These are phyloP conservation scores for Sialia sialis DNA, from an alignment of 2,113 vertebrate species.

Conservation along the genomic window DNA sequence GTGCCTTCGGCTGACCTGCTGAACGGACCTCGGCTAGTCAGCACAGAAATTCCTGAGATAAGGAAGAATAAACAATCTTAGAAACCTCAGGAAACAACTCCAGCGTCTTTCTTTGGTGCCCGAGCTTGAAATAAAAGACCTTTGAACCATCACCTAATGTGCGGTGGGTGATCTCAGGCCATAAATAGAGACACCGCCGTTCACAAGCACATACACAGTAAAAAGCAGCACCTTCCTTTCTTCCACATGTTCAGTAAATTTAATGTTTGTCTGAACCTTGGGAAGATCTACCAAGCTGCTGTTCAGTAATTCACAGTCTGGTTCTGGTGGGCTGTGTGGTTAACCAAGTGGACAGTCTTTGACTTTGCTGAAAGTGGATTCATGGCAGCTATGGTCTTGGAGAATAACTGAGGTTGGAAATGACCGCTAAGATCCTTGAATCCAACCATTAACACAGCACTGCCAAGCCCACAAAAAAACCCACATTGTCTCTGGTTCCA, in stretches of 20 bases:
- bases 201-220: not conserved
- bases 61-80: too few species aligned
- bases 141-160: too few species aligned
- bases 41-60: too few species aligned
- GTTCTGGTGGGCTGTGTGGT: rapidly evolving
- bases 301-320: not conserved
- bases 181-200: too few species aligned
- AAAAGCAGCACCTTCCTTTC: not conserved
- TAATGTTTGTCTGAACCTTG: not conserved
- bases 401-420: not conserved
- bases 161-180: too few species aligned
- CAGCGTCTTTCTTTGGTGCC: too few species aligned
- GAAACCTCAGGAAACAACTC: too few species aligned
- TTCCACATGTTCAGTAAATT: not conserved
- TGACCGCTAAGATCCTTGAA: not conserved
- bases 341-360: not conserved
- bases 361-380: not conserved
- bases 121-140: too few species aligned
- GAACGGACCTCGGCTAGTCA: too few species aligned
- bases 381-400: not conserved
- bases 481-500: not conserved
- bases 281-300: not conserved
- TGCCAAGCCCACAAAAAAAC: not conserved
- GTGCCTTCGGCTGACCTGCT: too few species aligned
- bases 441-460: not conserved